Evolutionary conservation across 2,888 invertebrate species (phyloP), one percentile per base, ranked within the genome.

Genomic region (Chirona hameri): DNA sequence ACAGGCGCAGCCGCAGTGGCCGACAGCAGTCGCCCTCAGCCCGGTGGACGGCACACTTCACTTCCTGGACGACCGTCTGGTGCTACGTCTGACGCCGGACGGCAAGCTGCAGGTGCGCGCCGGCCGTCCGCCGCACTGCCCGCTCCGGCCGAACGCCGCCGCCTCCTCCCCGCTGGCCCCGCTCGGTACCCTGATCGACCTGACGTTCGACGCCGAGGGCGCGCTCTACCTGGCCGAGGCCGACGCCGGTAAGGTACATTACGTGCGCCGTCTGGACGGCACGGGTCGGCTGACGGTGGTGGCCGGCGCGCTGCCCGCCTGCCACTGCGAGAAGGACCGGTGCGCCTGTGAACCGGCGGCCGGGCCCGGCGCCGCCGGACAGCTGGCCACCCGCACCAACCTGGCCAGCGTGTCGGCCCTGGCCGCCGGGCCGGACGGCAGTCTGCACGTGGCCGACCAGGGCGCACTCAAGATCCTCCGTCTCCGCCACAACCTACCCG

Each of bases 371-470:
- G 69, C 21, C 2, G 48, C 21, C 3, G n/a, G 18, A 7, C 18
- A 39, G n/a, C 52, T 88, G 21, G 88, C 89, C 24, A 87, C 88
- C 57, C 88, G 88, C 84, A 88, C 88, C 18, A 85, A 87, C 84
- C 87, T 89, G 82, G 87, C 87, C 83, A 87, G 88, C 24, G 87
- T 89, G 27, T 86, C 86, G 0, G 96, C 98, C 5, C 89, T 99
- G 83, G 95, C 98, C 1, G 95, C 96, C 31, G 97, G 97, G 48
- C 94, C 97, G 24, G 99, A 99, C 89, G 99, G 99, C 65, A 96
- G 96, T 86, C 91, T 99, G 81, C 98, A 98, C 88, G 96, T 99
- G 24, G 98, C 98, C 24, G 98, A 99, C 89, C 98, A 97, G 84
- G 86, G 90, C 14, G 89, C 90, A 3, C 86, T 89, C 18, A 86